phyloP scores from a whole-genome alignment of 2,113 vertebrate genomes.

The Cygnus atratus region DNA sequence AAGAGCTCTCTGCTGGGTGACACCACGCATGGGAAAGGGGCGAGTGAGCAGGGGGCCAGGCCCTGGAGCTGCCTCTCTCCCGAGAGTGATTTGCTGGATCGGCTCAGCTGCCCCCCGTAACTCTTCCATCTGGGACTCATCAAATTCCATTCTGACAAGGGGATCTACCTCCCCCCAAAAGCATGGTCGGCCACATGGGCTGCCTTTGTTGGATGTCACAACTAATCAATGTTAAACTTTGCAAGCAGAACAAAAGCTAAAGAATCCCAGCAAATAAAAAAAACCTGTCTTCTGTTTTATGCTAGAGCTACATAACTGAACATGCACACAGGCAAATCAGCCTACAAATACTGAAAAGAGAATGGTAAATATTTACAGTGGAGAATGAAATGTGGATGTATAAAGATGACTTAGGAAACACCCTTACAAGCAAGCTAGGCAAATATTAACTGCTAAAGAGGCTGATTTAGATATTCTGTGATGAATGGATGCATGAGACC shows the following conservation, averaged over 20 bases:
- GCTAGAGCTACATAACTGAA: background rate
- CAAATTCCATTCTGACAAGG: background rate
- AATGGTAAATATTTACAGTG: constrained; percentile 31
- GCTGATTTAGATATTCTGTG: background rate
- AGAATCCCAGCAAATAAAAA: background rate
- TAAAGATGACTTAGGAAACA: background rate
- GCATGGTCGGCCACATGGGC: background rate
- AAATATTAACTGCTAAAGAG: constrained; percentile 8
- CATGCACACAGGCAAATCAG: background rate
- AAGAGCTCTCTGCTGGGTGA: background rate
- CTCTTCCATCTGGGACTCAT: constrained; percentile 13
- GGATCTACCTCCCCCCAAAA: background rate
- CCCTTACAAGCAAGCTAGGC: background rate
- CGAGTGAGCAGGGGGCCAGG: background rate
- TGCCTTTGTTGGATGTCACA: background rate
- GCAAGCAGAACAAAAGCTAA: constrained; percentile 15
- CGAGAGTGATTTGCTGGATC: background rate
- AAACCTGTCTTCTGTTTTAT: background rate
- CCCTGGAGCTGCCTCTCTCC: background rate
- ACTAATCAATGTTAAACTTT: background rate
- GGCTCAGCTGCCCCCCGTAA: background rate
- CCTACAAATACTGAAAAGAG: background rate
- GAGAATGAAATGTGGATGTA: background rate
- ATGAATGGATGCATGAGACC: background rate
- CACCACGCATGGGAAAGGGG: background rate